Conservation (phyloP, 2,797 vertebrate species). For the Petrocephalus schoutedeni region DNA sequence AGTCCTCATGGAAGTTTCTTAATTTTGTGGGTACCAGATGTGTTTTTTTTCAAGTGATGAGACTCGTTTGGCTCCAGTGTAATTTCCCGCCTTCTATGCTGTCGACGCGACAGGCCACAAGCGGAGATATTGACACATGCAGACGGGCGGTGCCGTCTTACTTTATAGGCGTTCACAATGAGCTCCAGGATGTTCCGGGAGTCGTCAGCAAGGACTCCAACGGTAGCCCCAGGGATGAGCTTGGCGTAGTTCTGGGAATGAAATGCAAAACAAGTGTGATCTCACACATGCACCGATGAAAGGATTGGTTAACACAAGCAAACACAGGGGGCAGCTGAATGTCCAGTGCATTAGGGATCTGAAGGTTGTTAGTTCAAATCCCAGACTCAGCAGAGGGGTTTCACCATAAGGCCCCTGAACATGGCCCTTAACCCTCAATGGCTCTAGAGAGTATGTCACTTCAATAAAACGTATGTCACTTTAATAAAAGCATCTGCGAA, state of each 20-base stretch:
- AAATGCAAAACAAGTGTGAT: conserved; percentile 13
- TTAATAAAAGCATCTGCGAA: background rate
- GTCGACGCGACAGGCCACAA: background rate
- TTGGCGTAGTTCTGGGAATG: conserved; percentile 80
- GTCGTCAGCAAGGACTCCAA: conserved; percentile 76
- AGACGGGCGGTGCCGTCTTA: conserved; percentile 43
- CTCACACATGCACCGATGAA: background rate
- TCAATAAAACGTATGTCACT: background rate
- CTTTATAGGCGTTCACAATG: conserved; percentile 91
- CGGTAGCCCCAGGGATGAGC: conserved; percentile 92
- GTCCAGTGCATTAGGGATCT: background rate
- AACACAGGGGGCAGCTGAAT: background rate
- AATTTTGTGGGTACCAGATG: background rate
- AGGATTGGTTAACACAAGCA: background rate
- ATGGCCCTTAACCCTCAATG: background rate
- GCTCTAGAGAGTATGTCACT: background rate
- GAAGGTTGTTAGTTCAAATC: background rate
- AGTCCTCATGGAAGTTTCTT: background rate
- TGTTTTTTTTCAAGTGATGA: background rate
- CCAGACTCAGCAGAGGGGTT: background rate
- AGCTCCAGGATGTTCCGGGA: conserved; percentile 88
- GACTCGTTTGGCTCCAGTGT: background rate
- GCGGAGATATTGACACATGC: background rate
- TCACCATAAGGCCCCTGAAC: background rate
- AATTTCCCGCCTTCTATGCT: background rate